Percentiles rank a stretch among this genome's conserved stretches.
Evolutionary conservation across 1,140 invertebrate species (phyloP).

Genomic region (Chlorops oryzae): DNA sequence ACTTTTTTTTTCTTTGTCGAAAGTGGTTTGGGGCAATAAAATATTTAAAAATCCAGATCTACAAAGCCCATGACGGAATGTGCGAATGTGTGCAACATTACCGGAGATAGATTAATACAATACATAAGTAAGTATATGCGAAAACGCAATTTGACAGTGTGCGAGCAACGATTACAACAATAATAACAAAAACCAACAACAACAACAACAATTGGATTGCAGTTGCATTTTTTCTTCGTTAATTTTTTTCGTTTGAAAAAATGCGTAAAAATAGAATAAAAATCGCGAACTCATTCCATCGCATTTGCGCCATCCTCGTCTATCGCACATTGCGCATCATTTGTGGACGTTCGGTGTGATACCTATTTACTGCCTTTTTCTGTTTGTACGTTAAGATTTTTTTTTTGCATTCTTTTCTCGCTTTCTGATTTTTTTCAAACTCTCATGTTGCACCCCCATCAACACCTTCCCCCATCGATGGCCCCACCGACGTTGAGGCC

Average conservation of each 20-base stretch:
- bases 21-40: no score
- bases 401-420: slow-evolving; percentile 21
- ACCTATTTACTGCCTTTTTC: not conserved
- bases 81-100: not conserved
- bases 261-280: no score
- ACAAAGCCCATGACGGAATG: no score
- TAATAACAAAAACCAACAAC: not conserved
- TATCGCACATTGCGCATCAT: no score
- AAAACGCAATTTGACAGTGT: slow-evolving; percentile 6
- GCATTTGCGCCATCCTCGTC: no score
- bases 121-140: slow-evolving; percentile 15
- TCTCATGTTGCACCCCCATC: slow-evolving; percentile 3
- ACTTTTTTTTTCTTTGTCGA: not conserved
- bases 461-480: no score
- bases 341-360: not conserved
- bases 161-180: not conserved
- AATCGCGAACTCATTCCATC: no score
- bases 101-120: not conserved
- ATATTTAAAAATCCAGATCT: no score
- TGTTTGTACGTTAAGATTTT: slow-evolving; percentile 12
- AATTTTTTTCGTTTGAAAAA: not conserved
- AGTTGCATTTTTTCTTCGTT: not conserved
- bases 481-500: no score
- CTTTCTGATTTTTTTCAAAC: slow-evolving; percentile 1
- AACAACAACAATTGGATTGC: not conserved